Conservation (phyloP, 2,113 vertebrate genomes). For the Perca flavescens region DNA sequence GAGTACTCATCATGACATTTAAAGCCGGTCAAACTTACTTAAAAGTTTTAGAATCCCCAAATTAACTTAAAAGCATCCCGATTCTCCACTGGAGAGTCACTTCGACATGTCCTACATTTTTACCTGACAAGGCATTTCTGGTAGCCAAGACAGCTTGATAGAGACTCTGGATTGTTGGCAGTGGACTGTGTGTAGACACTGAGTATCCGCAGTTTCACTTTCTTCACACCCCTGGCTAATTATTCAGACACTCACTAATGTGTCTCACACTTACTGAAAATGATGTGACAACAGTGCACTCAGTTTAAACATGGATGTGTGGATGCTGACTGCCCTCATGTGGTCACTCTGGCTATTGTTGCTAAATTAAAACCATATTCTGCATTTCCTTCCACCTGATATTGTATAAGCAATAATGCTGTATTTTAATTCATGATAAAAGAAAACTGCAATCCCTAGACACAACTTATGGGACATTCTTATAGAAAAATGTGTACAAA, state of each 20-base stretch:
- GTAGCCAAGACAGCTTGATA: not conserved
- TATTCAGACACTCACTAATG: not conserved
- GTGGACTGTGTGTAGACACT: not conserved
- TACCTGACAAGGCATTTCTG: not conserved
- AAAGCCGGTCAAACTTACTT: not conserved
- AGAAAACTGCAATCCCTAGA: not conserved
- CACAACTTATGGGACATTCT: not conserved
- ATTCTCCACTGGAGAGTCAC: not conserved
- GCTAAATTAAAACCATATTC: not conserved
- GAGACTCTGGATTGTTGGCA: not conserved
- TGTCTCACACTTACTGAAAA: not conserved
- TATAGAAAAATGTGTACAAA: not conserved
- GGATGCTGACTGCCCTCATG: constrained; percentile 31
- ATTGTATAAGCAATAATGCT: not conserved
- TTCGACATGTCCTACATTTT: not conserved
- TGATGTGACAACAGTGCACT: not conserved
- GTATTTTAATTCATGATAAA: not conserved
- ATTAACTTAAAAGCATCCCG: no score
- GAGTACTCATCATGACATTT: not conserved
- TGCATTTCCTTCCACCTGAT: not conserved
- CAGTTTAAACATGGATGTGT: not conserved
- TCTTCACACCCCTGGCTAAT: not conserved
- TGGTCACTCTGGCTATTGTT: constrained; percentile 33
- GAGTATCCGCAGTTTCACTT: constrained; percentile 11
- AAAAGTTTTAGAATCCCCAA: not conserved